Evolutionary conservation across 2,113 vertebrate species (phyloP).

Genomic region (Tachysurus vachellii): DNA sequence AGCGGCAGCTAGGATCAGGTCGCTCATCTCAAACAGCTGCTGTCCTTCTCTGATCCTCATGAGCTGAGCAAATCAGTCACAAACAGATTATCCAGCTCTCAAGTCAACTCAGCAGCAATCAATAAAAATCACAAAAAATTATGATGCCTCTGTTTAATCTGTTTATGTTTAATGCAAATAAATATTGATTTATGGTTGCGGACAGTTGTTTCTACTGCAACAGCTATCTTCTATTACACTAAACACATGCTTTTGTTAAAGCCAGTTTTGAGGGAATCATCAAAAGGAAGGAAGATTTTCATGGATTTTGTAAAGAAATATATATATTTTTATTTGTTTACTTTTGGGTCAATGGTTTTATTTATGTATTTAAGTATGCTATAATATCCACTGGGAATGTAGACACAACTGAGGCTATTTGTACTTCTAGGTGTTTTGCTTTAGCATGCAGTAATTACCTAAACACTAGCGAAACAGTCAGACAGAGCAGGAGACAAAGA

Average conservation of each 20-base stretch:
- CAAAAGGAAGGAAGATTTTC: neutral
- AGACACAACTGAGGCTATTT: neutral
- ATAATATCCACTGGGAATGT: constrained; percentile 11
- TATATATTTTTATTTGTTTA: neutral
- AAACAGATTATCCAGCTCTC: constrained; percentile 65
- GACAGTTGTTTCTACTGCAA: neutral
- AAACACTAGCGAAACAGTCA: neutral
- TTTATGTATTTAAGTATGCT: neutral
- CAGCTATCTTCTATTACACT: neutral
- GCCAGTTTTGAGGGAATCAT: neutral
- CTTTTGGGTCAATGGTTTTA: constrained; percentile 3
- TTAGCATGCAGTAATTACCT: neutral
- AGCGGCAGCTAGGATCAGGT: constrained; percentile 61
- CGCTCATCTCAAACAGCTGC: constrained; percentile 67
- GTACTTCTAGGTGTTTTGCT: neutral
- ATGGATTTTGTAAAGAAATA: neutral
- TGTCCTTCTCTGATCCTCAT: constrained; percentile 68
- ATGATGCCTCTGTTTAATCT: neutral
- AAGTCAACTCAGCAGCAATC: constrained; percentile 29
- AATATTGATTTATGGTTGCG: neutral
- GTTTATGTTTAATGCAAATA: neutral
- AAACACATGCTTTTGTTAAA: neutral
- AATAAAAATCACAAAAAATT: constrained; percentile 41
- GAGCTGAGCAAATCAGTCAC: constrained; percentile 70
- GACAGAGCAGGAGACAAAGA: constrained; percentile 49